Base-by-base conservation (phyloP, 2,888 invertebrate species). In the Spilarctia lutea region DNA sequence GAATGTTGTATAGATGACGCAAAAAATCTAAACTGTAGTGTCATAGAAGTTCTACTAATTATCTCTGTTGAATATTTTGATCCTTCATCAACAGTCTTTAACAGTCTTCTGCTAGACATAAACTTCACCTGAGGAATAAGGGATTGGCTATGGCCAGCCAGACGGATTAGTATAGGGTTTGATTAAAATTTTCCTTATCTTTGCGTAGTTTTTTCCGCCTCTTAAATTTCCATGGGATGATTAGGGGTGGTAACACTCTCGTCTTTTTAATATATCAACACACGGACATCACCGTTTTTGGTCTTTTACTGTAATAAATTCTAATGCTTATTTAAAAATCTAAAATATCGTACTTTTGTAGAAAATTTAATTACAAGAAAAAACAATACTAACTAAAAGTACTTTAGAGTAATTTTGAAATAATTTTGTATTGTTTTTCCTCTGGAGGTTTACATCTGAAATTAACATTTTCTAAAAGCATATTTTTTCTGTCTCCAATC, bases 401-500 rank as follows among this genome's bases (percentile, higher is more conserved):
- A 48, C 11, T 48, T 30, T 30, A 68, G 30, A 68, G 42, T 68
- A 45, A 48, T 27, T 45, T 68, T 11, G 48, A 68, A 30, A 48
- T n/a, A 20, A 68, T 45, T 20, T 68, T 48, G 24, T 27, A 67
- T 42, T 18, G 10, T 8, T 30, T 20, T 30, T 45, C 8, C 11
- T 68, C 20, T 2, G 30, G 4, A 35, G 48, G 48, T 35, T 48
- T 65, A 48, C 65, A 65, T 65, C 65, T 71, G 35, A 48, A 63
- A 63, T 45, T 60, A 35, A 73, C 48, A 68, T 42, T 35, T 60
- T 63, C 35, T 68, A 60, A 63, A 66, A 72, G 45, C 27, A 63
- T 13, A 39, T 33, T 68, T 63, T n/a, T 68, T 63, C 67, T 73
- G 42, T 60, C 20, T 48, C 45, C 48, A 63, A 68, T 68, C n/a